A percentile compares a stretch with the other conserved stretches of the same genome.
Conservation (phyloP, 2,888 invertebrate species). For the Cheilosia variabilis region DNA sequence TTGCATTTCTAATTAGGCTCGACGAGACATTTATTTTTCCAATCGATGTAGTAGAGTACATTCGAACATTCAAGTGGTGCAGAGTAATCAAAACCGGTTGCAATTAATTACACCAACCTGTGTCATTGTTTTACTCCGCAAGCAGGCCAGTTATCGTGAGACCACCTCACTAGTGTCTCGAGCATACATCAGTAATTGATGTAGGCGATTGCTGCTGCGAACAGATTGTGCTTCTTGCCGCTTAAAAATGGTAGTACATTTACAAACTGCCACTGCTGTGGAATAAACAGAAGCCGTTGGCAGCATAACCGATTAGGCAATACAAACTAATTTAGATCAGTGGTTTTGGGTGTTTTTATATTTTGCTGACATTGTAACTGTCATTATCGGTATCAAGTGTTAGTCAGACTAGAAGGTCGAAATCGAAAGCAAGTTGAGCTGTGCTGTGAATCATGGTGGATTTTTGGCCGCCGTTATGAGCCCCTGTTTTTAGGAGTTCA, state of each 20-base stretch:
- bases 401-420: conserved; percentile 29
- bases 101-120: conserved; percentile 54
- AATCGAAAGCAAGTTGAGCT: conserved; percentile 35
- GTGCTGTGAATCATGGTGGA: conserved; percentile 7
- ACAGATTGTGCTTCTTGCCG: conserved; percentile 35
- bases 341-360: conserved; percentile 1
- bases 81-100: conserved; percentile 48
- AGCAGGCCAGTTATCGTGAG: not conserved
- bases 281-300: conserved; percentile 28
- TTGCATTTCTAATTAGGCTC: conserved; percentile 35
- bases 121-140: conserved; percentile 62
- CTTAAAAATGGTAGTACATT: conserved; percentile 51
- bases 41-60: conserved; percentile 8
- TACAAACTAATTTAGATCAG: conserved; percentile 51
- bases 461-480: not conserved
- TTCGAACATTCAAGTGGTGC: conserved; percentile 31
- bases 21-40: conserved; percentile 18
- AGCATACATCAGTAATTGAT: not conserved
- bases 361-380: not conserved
- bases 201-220: not conserved
- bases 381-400: conserved; percentile 6
- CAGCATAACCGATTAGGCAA: conserved; percentile 32
- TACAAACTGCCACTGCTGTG: conserved; percentile 3
- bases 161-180: not conserved
- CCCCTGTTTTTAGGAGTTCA: not conserved